phyloP scores from a whole-genome alignment of 2,888 invertebrate species.

The Cheilosia scutellata region DNA sequence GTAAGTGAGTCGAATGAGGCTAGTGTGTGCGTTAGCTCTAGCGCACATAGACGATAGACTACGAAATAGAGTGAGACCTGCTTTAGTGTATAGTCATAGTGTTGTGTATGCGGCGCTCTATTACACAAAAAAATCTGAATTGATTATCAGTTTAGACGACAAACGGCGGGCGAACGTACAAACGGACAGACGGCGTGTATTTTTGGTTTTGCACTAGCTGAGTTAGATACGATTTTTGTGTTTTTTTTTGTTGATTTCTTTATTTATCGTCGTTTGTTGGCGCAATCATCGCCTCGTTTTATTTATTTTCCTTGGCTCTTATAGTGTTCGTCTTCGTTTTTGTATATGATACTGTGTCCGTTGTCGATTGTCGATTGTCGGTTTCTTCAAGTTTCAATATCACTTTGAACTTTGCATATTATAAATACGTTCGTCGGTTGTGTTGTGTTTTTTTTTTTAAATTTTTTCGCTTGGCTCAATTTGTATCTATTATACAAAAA shows the following conservation, averaged over 20 bases:
- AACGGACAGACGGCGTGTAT: constrained; percentile 65
- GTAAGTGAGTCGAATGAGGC: constrained; percentile 49
- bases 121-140: constrained; percentile 62
- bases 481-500: constrained; percentile 17
- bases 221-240: constrained; percentile 38
- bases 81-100: not conserved
- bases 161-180: constrained; percentile 56
- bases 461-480: not conserved
- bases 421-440: constrained; percentile 13
- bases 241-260: constrained; percentile 29
- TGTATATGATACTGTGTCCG: constrained; percentile 3
- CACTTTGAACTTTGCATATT: constrained; percentile 61
- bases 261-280: constrained; percentile 57
- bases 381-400: constrained; percentile 47
- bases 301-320: constrained; percentile 24
- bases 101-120: constrained; percentile 53
- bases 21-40: constrained; percentile 32
- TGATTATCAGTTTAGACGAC: constrained; percentile 67
- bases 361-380: constrained; percentile 6
- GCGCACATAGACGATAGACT: constrained; percentile 16
- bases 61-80: constrained; percentile 4
- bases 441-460: not conserved
- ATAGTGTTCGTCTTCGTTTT: constrained; percentile 36
- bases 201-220: constrained; percentile 62
- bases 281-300: constrained; percentile 28